These are phyloP conservation scores for Meriones psammophilus DNA, from an alignment of 2,797 vertebrate genomes.

Conservation along the genomic window DNA sequence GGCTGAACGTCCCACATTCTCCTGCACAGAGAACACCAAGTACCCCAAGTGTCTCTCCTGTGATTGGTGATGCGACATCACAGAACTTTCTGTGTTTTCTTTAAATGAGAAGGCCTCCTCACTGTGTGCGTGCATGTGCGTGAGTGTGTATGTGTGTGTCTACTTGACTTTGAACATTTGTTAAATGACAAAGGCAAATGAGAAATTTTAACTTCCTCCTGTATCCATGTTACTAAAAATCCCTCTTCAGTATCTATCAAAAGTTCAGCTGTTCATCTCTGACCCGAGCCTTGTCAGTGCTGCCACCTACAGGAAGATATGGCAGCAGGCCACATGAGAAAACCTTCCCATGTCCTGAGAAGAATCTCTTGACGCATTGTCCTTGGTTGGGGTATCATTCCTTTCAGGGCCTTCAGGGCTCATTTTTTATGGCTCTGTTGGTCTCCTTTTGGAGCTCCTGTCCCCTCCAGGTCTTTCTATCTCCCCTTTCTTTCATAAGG, in stretches of 20 bases:
- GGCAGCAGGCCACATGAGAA: neutral
- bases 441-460: too few relatives aligned
- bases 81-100: slow-evolving; percentile 42
- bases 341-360: neutral
- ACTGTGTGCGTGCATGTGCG: neutral
- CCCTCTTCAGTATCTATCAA: slow-evolving; percentile 32
- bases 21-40: neutral
- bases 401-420: too few relatives aligned
- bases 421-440: too few relatives aligned
- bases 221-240: slow-evolving; percentile 66
- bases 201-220: slow-evolving; percentile 30
- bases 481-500: too few relatives aligned
- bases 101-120: neutral
- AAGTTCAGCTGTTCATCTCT: slow-evolving; percentile 16
- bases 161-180: slow-evolving; percentile 18
- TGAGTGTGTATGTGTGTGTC: neutral
- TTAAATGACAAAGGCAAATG: slow-evolving; percentile 8
- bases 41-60: neutral
- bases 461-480: too few relatives aligned
- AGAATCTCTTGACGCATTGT: neutral
- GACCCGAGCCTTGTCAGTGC: slow-evolving; percentile 24
- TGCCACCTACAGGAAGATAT: slow-evolving; percentile 81
- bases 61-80: neutral
- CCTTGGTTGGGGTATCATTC: neutral
- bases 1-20: neutral